Conservation (phyloP, 2,888 invertebrate genomes). For the Ectobius pallidus region DNA sequence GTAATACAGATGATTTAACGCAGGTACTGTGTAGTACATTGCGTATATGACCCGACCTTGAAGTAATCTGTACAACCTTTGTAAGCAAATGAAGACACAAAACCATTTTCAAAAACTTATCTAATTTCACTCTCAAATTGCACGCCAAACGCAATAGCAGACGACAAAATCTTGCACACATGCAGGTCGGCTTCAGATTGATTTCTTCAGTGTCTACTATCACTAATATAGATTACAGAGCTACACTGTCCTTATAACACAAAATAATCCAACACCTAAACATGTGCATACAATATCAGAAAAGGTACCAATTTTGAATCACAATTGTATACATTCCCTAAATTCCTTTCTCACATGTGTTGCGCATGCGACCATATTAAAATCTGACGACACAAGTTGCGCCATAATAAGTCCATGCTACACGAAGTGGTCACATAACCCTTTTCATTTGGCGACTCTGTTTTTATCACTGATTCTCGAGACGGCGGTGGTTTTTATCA, state of each 20-base stretch:
- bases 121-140: neutral
- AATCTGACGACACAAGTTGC: neutral
- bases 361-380: neutral
- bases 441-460: too few species aligned
- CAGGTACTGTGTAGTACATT: neutral
- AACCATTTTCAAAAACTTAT: slow-evolving; percentile 34
- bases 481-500: too few species aligned
- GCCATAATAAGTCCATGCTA: neutral
- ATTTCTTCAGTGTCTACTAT: too few species aligned
- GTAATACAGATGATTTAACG: neutral
- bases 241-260: too few species aligned
- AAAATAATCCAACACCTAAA: too few species aligned
- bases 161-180: neutral
- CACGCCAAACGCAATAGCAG: neutral
- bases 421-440: too few species aligned
- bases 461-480: too few species aligned
- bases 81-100: slow-evolving; percentile 22
- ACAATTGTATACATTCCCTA: neutral
- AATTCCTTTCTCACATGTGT: neutral
- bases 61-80: slow-evolving; percentile 14
- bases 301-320: too few species aligned
- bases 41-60: neutral
- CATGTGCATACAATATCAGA: too few species aligned
- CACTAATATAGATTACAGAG: too few species aligned
- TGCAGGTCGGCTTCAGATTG: too few species aligned